Percentiles rank a stretch among this genome's conserved stretches.
phyloP scores from a whole-genome alignment of 2,888 invertebrate species.

The Perdita meconis region DNA sequence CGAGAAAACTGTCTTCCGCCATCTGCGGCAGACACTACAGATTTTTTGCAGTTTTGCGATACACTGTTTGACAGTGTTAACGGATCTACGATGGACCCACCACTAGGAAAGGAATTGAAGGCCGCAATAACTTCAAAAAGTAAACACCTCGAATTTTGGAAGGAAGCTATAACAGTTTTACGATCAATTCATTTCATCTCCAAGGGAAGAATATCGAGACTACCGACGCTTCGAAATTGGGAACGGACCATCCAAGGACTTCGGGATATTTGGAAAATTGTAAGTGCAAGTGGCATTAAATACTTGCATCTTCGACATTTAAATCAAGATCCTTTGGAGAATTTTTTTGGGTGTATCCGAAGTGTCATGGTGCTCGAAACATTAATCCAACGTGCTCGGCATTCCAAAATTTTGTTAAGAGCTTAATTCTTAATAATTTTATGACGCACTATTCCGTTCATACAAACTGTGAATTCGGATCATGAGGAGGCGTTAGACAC shows the following conservation, averaged over 20 bases:
- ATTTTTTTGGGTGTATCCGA: slow-evolving; percentile 1
- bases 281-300: background rate
- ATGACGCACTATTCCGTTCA: background rate
- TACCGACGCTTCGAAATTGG: background rate
- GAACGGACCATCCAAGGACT: background rate
- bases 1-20: background rate
- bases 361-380: background rate
- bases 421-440: background rate
- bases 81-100: background rate
- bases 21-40: background rate
- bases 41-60: background rate
- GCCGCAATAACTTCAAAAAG: background rate
- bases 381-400: background rate
- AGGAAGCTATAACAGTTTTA: background rate
- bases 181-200: background rate
- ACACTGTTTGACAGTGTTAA: background rate
- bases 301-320: background rate
- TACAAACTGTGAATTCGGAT: background rate
- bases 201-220: background rate
- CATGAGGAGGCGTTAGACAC: background rate
- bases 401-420: background rate
- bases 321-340: background rate
- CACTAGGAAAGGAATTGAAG: background rate
- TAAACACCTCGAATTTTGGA: background rate
- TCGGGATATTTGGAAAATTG: background rate